Evolutionary conservation across 2,888 invertebrate species (phyloP).

Genomic region (Leptothorax acervorum): DNA sequence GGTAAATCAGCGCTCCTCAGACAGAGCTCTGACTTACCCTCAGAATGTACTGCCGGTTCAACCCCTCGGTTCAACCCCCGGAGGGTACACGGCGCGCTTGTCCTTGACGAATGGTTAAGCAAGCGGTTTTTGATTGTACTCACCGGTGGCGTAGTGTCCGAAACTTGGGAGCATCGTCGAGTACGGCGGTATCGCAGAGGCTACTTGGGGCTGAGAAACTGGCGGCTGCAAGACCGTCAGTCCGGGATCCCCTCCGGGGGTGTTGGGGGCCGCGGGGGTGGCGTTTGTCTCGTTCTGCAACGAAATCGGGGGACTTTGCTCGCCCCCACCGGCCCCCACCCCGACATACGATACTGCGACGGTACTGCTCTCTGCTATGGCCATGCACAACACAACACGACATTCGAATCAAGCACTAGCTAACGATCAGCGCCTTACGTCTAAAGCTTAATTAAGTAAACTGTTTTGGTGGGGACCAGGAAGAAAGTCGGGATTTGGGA

Average conservation of each 20-base stretch:
- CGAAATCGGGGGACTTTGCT: constrained; percentile 84
- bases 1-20: constrained; percentile 64
- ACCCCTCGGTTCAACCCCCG: constrained; percentile 2
- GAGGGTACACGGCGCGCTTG: constrained; percentile 48
- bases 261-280: constrained; percentile 84
- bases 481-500: not conserved
- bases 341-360: constrained; percentile 84
- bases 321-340: constrained; percentile 84
- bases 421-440: constrained; percentile 80
- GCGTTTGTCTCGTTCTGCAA: constrained; percentile 84
- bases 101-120: constrained; percentile 56
- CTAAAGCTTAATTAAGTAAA: constrained; percentile 77
- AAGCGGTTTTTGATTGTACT: constrained; percentile 80
- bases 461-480: constrained; percentile 45
- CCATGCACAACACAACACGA: constrained; percentile 85
- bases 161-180: constrained; percentile 90
- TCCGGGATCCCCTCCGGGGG: constrained; percentile 84
- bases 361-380: constrained; percentile 84
- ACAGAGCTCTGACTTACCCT: constrained; percentile 67
- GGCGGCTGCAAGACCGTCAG: constrained; percentile 88
- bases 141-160: constrained; percentile 90
- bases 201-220: constrained; percentile 85
- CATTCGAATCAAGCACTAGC: constrained; percentile 84
- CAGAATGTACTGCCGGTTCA: constrained; percentile 34
- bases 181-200: constrained; percentile 87